Evolutionary conservation across 2,888 invertebrate genomes (phyloP), one percentile per base, ranked within the genome.

Genomic region (Agrotis exclamationis): DNA sequence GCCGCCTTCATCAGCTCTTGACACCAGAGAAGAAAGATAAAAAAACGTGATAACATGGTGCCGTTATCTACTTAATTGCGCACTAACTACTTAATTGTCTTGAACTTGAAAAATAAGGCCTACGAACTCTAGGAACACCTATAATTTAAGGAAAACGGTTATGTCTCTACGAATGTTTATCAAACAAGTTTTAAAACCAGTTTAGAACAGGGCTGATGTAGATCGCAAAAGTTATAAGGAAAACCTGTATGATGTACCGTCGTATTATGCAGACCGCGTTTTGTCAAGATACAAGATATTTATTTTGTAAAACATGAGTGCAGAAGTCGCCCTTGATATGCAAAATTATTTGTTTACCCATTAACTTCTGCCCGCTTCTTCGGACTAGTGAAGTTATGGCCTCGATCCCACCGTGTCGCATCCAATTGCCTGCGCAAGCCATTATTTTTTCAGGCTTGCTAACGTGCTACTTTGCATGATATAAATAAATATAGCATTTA

Each of bases 161-260:
- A 47, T 18, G 5, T 13, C 6, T 28, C 24, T 33, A 9, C 2
- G 7, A 45, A 47, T 39, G 13, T 50, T 13, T 22, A 16, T 6
- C 1, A 53, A 58, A 73, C 51, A 22, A 22, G 79, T 72, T 59
- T 56, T 11, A 20, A 78, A 71, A 58, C 28, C 72, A 39, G 39
- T 24, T 70, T 39, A 24, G 16, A 39, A 16, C 65, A 18, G 22
- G n/a, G n/a, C 45, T 9, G 3, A 24, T 24, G 14, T 20, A 3
- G 18, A n/a, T 28, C 11, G 39, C n/a, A n/a, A 18, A 57, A 16
- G 1, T n/a, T 54, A 33, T n/a, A 28, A 73, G 73, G 59, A 72
- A 79, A 73, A 48, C 73, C 44, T 28, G 47, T 53, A 72, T 44
- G 22, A 39, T 39, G n/a, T 47, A 22, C 73, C 73, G 18, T 79